phyloP scores from a whole-genome alignment of 1,140 invertebrate species.

The Penaeus japonicus region DNA sequence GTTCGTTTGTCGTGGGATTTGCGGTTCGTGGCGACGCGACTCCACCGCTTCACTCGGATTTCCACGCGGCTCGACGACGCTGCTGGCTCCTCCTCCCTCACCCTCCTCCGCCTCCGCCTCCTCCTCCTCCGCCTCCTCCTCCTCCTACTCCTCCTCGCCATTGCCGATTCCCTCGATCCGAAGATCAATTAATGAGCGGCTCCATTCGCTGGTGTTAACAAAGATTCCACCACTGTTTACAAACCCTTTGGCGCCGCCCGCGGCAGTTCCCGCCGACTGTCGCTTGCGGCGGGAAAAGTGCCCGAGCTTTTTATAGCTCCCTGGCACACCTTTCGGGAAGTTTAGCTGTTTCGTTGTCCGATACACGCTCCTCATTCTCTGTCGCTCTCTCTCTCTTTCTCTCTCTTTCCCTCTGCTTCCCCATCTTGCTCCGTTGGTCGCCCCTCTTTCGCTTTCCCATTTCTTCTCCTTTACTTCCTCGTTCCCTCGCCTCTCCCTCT shows the following conservation, averaged over 20 bases:
- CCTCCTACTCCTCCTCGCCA: no score
- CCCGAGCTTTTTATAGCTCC: constrained; percentile 43
- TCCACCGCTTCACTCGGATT: no score
- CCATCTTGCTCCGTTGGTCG: background rate
- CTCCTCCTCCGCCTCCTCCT: no score
- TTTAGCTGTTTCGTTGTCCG: background rate
- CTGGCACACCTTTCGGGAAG: constrained; percentile 46
- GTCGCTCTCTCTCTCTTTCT: background rate
- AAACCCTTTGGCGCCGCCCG: background rate
- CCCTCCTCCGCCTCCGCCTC: no score
- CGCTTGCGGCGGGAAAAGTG: constrained; percentile 48
- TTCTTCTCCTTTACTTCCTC: background rate
- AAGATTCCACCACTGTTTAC: constrained; percentile 16
- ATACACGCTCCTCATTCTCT: background rate
- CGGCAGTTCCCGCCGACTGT: constrained; percentile 29
- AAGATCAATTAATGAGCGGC: no score
- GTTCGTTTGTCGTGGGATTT: background rate
- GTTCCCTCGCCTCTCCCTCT: background rate
- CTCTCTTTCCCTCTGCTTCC: constrained; percentile 1
- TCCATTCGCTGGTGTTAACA: background rate
- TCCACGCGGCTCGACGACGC: no score
- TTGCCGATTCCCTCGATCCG: no score
- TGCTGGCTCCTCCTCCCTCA: no score
- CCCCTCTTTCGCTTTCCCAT: no score
- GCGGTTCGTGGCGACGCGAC: background rate